Evolutionary conservation across 2,113 vertebrate genomes (phyloP).

Genomic region (Odobenus rosmarus): DNA sequence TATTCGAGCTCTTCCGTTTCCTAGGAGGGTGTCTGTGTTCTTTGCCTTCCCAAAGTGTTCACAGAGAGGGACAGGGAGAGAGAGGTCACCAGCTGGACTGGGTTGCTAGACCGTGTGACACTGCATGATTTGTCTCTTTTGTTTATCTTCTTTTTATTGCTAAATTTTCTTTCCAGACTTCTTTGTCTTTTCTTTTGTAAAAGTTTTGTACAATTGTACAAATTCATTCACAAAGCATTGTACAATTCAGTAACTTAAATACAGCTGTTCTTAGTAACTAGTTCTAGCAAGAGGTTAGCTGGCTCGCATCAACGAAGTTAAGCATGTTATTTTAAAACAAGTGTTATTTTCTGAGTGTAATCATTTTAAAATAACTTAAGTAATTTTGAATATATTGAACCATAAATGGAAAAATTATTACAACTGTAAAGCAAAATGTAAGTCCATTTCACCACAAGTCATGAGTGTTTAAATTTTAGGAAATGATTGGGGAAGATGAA

Average conservation of each 20-base stretch:
- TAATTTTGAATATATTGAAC: not conserved
- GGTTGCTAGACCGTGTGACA: not conserved
- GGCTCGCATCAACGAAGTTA: not conserved
- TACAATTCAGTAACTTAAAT: not conserved
- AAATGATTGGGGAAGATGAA: not conserved
- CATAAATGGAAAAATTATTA: not conserved
- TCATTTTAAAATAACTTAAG: constrained; percentile 1
- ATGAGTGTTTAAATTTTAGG: not conserved
- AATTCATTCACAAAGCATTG: not conserved
- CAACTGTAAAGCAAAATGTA: not conserved
- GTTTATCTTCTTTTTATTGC: not conserved
- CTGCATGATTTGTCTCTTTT: not conserved
- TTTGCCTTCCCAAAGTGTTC: not conserved
- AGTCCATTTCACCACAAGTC: not conserved
- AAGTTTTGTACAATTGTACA: not conserved
- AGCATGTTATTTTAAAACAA: not conserved
- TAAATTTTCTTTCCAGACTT: not conserved
- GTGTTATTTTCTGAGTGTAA: not conserved
- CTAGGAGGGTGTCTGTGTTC: not conserved
- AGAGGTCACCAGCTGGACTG: not conserved
- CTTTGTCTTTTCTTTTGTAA: not conserved
- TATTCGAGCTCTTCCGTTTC: not conserved
- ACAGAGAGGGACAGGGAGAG: not conserved
- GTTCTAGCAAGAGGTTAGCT: not conserved
- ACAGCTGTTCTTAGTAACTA: not conserved